These are phyloP conservation scores for Gadus macrocephalus DNA, from an alignment of 2,113 vertebrate genomes.

Conservation along the genomic window DNA sequence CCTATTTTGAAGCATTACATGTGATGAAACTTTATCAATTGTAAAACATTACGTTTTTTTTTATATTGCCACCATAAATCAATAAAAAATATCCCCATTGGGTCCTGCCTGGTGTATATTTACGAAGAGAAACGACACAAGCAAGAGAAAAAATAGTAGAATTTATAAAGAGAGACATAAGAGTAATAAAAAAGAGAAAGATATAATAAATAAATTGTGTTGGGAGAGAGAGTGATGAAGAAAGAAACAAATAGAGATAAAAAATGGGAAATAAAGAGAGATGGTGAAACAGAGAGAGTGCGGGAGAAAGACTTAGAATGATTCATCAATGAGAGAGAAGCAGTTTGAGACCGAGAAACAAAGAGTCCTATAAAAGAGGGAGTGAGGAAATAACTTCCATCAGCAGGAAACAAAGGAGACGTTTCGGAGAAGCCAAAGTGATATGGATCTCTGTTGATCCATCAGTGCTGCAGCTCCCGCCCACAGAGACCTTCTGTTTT, in stretches of 20 bases:
- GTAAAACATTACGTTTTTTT: too few species aligned
- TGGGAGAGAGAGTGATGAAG: slow-evolving; percentile 26
- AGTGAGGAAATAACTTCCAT: slow-evolving; percentile 14
- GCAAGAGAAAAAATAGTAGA: neutral
- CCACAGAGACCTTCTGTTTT: too few species aligned
- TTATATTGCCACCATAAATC: too few species aligned
- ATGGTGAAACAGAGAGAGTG: too few species aligned
- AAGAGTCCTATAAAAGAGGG: neutral
- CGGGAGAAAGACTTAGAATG: neutral
- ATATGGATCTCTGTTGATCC: too few species aligned
- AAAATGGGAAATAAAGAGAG: neutral
- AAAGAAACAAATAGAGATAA: neutral
- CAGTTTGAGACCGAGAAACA: neutral
- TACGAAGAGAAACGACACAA: neutral
- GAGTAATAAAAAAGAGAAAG: neutral
- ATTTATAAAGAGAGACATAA: too few species aligned
- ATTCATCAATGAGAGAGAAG: neutral
- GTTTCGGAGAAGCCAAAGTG: slow-evolving; percentile 23
- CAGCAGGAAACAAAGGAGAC: slow-evolving; percentile 65
- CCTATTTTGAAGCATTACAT: too few species aligned
- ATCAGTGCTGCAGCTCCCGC: too few species aligned
- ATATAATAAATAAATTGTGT: slow-evolving; percentile 45
- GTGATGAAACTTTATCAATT: too few species aligned
- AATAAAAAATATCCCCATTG: too few species aligned
- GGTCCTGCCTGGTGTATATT: too few species aligned